These are phyloP conservation scores for Psilopsiagon aymara DNA, from an alignment of 2,113 vertebrate genomes.

Conservation along the genomic window DNA sequence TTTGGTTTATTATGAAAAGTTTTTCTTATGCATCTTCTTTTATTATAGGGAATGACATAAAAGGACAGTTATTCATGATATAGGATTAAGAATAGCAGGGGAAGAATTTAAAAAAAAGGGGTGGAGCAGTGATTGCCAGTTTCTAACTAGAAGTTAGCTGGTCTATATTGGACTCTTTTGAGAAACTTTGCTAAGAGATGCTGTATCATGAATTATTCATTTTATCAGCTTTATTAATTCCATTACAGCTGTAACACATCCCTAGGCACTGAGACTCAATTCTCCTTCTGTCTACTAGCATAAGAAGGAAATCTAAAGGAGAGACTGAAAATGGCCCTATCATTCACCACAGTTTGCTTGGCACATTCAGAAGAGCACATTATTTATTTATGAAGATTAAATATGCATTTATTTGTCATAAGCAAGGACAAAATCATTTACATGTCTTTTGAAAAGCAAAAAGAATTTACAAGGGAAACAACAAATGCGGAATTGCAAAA, in stretches of 20 bases:
- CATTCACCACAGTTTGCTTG: constrained; percentile 14
- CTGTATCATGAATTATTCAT: constrained; percentile 18
- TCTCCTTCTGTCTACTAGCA: constrained; percentile 17
- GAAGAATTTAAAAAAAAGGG: neutral
- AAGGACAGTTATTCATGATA: neutral
- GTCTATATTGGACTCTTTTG: neutral
- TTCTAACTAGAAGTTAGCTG: neutral
- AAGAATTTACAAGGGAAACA: neutral
- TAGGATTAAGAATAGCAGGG: neutral
- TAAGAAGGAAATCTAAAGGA: constrained; percentile 47
- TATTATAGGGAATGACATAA: neutral
- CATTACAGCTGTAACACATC: neutral
- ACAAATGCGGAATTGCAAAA: neutral
- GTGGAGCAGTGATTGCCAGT: neutral
- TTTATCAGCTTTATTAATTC: constrained; percentile 58
- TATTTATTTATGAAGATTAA: constrained; percentile 50
- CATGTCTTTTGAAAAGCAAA: constrained; percentile 8
- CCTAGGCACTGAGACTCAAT: constrained; percentile 6
- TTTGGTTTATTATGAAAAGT: neutral
- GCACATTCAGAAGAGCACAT: constrained; percentile 21
- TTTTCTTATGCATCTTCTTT: neutral
- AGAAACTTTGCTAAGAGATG: constrained; percentile 5
- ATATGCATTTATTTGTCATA: constrained; percentile 51
- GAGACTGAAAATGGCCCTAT: neutral
- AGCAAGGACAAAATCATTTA: constrained; percentile 26